Conservation (phyloP, 2,797 vertebrate species). For the Microhierax caerulescens region DNA sequence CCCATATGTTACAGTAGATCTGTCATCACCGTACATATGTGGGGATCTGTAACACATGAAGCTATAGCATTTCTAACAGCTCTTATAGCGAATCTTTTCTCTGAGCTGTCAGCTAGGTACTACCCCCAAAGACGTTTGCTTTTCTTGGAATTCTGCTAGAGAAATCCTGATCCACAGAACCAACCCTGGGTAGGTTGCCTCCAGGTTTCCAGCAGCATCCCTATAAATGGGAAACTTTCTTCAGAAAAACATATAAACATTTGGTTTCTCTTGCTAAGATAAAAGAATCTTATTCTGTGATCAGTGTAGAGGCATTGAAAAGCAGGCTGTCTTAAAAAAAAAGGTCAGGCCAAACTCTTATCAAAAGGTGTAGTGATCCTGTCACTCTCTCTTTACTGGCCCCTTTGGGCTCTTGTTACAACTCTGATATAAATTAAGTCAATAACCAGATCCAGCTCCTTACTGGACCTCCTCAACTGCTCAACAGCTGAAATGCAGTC, state of each 20-base stretch:
- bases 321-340: neutral
- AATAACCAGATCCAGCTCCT: neutral
- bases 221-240: neutral
- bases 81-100: slow-evolving; percentile 10
- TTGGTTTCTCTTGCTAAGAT: neutral
- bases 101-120: slow-evolving; percentile 41
- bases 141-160: neutral
- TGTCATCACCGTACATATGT: slow-evolving; percentile 66
- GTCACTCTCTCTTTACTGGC: neutral
- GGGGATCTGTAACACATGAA: slow-evolving; percentile 39
- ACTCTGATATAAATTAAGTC: neutral
- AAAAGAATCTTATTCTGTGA: neutral
- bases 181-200: neutral
- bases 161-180: neutral
- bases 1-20: slow-evolving; percentile 62
- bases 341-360: neutral
- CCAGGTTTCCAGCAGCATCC: neutral
- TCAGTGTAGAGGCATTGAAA: rapidly evolving
- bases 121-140: neutral
- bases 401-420: neutral
- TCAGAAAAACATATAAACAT: neutral
- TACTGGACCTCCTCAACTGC: neutral
- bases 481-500: neutral
- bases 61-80: slow-evolving; percentile 63
- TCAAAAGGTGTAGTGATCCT: neutral